These are phyloP conservation scores for Dasysyrphus tricinctus DNA, from an alignment of 2,888 invertebrate genomes.

Conservation along the genomic window DNA sequence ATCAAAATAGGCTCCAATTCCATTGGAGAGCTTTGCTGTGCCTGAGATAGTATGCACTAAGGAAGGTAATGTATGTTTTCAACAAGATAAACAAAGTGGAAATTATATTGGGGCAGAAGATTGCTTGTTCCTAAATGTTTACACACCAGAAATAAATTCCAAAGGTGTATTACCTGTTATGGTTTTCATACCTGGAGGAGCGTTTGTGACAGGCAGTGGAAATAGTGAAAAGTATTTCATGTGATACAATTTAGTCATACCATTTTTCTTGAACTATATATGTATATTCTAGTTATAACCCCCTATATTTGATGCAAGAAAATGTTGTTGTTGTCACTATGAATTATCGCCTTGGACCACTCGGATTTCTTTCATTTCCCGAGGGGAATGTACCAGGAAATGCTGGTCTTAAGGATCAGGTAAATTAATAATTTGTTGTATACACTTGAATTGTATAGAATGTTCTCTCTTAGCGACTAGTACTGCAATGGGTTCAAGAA, in stretches of 20 bases:
- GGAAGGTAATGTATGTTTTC: conserved; percentile 79
- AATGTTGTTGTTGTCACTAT: conserved; percentile 77
- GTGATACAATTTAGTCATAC: not conserved
- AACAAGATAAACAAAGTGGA: conserved; percentile 74
- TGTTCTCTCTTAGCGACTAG: conserved; percentile 78
- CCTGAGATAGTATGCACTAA: conserved; percentile 80
- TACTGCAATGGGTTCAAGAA: conserved; percentile 82
- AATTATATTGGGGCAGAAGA: conserved; percentile 79
- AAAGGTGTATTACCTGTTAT: conserved; percentile 77
- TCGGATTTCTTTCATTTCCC: conserved; percentile 77
- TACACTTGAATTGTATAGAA: not conserved
- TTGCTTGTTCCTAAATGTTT: conserved; percentile 79
- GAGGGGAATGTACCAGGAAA: conserved; percentile 76
- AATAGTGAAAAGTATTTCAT: conserved; percentile 79
- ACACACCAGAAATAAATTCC: conserved; percentile 76
- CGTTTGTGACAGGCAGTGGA: conserved; percentile 76
- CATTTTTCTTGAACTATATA: not conserved
- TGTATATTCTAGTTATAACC: conserved; percentile 69
- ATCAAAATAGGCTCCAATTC: conserved; percentile 79
- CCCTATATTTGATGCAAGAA: conserved; percentile 77
- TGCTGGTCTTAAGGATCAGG: conserved; percentile 78
- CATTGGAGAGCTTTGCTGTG: conserved; percentile 79
- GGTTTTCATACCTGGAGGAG: conserved; percentile 78
- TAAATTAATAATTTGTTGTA: conserved; percentile 9
- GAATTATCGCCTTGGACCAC: conserved; percentile 77